Percentiles rank a stretch among this genome's conserved stretches.
Evolutionary conservation across 2,888 invertebrate species (phyloP).

Genomic region (Plagodis dolabraria): DNA sequence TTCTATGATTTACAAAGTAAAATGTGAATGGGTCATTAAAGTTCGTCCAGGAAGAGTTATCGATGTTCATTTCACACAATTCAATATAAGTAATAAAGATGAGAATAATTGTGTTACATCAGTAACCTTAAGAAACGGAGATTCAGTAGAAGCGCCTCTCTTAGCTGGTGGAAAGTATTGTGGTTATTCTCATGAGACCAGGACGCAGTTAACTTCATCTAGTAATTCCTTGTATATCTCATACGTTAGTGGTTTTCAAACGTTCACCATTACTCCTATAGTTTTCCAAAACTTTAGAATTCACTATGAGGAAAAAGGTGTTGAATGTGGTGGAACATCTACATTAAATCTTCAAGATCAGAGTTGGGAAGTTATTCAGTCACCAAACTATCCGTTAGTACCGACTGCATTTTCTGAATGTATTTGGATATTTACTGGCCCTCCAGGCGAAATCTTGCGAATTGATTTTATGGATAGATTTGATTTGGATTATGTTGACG

Average conservation of each 20-base stretch:
- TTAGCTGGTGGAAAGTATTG: conserved; percentile 91
- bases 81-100: conserved; percentile 83
- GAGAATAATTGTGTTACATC: conserved; percentile 55
- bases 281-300: conserved; percentile 71
- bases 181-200: conserved; percentile 70
- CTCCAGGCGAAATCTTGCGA: conserved; percentile 89
- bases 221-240: conserved; percentile 82
- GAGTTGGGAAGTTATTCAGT: conserved; percentile 84
- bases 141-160: conserved; percentile 88
- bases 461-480: conserved; percentile 91
- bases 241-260: conserved; percentile 40
- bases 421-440: conserved; percentile 90
- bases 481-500: conserved; percentile 80
- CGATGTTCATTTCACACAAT: conserved; percentile 84
- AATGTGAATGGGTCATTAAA: conserved; percentile 90
- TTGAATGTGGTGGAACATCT: conserved; percentile 88
- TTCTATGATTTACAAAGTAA: conserved; percentile 36
- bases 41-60: conserved; percentile 90
- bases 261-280: not conserved
- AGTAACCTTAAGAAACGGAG: conserved; percentile 90
- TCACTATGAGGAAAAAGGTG: conserved; percentile 85
- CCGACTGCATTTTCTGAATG: conserved; percentile 93
- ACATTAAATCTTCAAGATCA: conserved; percentile 73
- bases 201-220: conserved; percentile 81
- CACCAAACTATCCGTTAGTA: conserved; percentile 93